Percentiles rank a stretch among this genome's conserved stretches.
These are phyloP conservation scores for Aspidiotus destructor DNA, from an alignment of 2,888 invertebrate genomes.

Conservation along the genomic window DNA sequence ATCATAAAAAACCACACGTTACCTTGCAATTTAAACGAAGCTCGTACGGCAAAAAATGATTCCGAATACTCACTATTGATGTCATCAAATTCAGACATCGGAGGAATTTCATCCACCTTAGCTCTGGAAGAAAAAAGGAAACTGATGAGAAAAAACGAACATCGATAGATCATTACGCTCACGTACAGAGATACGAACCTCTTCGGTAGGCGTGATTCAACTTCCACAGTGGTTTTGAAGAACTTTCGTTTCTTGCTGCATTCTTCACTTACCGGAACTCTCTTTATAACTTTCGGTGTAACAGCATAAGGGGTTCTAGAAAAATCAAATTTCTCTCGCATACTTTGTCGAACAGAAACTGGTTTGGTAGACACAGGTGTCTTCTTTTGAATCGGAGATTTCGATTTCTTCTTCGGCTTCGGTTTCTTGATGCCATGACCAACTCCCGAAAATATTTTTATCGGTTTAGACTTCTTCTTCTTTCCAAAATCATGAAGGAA, in stretches of 20 bases:
- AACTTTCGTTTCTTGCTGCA: conserved; percentile 22
- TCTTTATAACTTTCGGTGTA: not conserved
- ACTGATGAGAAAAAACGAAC: not conserved
- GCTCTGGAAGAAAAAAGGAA: conserved; percentile 5
- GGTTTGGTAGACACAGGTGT: not conserved
- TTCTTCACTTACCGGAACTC: conserved; percentile 18
- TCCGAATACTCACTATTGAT: conserved; percentile 3
- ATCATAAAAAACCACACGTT: not conserved
- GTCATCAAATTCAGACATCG: conserved; percentile 8
- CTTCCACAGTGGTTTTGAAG: conserved; percentile 22
- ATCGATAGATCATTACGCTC: not conserved
- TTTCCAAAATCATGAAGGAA: too few species aligned
- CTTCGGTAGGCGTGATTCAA: conserved; percentile 1
- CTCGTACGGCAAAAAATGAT: not conserved
- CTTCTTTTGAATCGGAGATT: not conserved
- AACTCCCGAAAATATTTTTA: conserved; percentile 26
- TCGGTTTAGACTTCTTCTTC: too few species aligned
- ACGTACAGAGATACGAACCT: conserved; percentile 9
- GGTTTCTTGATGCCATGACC: conserved; percentile 27
- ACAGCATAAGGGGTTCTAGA: conserved; percentile 21
- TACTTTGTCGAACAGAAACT: not conserved
- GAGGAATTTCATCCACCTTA: not conserved
- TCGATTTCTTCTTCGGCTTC: conserved; percentile 1
- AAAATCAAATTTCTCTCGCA: conserved; percentile 28
- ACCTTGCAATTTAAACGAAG: not conserved